Evolutionary conservation across 92 coral and sea anemone species (phyloP), one percentile per base, ranked within the genome.

Genomic region (Virgularia gustaviana): DNA sequence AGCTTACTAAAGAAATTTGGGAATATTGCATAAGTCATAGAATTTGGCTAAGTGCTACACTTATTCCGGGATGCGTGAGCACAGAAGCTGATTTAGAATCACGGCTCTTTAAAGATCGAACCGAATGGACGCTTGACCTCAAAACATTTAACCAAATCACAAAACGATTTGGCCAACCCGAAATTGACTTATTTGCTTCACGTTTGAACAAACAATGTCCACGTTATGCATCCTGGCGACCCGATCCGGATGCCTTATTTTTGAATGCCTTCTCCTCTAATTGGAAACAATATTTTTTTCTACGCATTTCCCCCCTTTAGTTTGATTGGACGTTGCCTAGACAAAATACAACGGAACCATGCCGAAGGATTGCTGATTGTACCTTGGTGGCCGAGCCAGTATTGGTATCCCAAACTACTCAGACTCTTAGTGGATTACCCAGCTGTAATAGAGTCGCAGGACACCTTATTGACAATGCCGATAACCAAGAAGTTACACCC

Each of bases 11-110:
- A 63, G 34, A 83, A 54, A 15, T 83, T 36, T 78, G 87, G 87
- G 58, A 43, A 36, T 52, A 65, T 54, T 77, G 86, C 54, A 34
- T 67, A 32, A 57, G 63, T 25, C 73, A 65, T 39, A 62, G 64
- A 28, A 60, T 73, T 25, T 83, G 88, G 81, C 41, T 82, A 27
- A 82, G 86, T 68, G 83, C 79, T 47, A 56, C 83, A 66, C 86
- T 67, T 49, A 28, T 78, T 19, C 86, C 83, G 18, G 86, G 86
- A 45, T 68, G 83, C 43, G 42, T 65, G 27, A 82, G 77, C 53
- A 62, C 34, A 76, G 83, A 77, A 63, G 81, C 85, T 33, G 85
- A 81, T 35, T 15, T 25, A 32, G 84, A 78, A 62, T 83, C 84
- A 22, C 71, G 84, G 35, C 84, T 70, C 7, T 78, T 83, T 33